Evolutionary conservation across 1,140 invertebrate species (phyloP).

Genomic region (Anastatus disparis): DNA sequence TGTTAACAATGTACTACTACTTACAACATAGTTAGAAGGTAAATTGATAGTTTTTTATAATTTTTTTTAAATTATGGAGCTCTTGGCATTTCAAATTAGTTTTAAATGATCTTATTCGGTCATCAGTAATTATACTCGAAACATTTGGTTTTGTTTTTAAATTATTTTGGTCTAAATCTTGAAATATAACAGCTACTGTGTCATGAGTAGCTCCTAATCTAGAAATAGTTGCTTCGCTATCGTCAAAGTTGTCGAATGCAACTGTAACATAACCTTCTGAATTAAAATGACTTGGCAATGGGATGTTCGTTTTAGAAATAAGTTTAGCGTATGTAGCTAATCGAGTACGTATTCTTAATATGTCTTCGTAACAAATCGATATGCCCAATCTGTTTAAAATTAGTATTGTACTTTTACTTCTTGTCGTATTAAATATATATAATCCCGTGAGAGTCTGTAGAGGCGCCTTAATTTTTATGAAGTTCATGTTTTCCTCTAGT

Average conservation of each 20-base stretch:
- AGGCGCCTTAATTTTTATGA: too few relatives aligned
- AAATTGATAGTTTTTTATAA: neutral
- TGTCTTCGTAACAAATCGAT: neutral
- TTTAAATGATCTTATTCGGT: neutral
- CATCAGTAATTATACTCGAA: neutral
- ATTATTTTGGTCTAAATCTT: neutral
- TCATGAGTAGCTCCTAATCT: slow-evolving; percentile 35
- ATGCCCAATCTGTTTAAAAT: neutral
- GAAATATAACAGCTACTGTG: slow-evolving; percentile 36
- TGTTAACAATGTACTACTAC: too few relatives aligned
- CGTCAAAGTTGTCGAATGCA: slow-evolving; percentile 42
- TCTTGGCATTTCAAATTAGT: neutral
- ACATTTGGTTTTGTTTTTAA: slow-evolving; percentile 25
- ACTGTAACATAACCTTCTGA: slow-evolving; percentile 1
- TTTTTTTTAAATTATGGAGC: neutral
- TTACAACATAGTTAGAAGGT: neutral
- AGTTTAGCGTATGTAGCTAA: slow-evolving; percentile 8
- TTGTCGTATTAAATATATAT: neutral
- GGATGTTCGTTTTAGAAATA: slow-evolving; percentile 11
- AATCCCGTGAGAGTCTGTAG: neutral
- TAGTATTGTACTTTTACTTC: neutral
- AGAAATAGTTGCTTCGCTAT: slow-evolving; percentile 35
- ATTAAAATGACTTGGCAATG: slow-evolving; percentile 30
- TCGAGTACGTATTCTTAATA: neutral
- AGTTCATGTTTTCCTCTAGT: too few relatives aligned